Evolutionary conservation across 2,797 vertebrate species (phyloP), one percentile per base, ranked within the genome.

Genomic region (Amphiprion clarkii): DNA sequence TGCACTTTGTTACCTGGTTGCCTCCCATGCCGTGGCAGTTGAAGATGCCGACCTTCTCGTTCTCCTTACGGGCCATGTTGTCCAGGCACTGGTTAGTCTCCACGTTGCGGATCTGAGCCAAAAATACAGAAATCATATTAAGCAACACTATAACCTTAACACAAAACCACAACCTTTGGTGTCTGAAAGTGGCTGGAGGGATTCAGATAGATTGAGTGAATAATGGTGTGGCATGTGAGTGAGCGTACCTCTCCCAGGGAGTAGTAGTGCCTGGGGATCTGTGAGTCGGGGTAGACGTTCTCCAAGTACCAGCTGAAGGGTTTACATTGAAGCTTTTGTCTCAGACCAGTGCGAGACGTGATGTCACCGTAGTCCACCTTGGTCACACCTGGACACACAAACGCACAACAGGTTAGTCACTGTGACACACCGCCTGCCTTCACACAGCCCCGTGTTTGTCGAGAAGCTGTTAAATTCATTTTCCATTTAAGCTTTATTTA

Each of bases 1-100:
- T 36, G 3, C 59, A 54, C 0, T 40, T 13, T 1, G 3, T 64
- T 87, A 99, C 98, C 97, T 99, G 98, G 95, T 99, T 99, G 82
- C 98, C 98, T 88, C 98, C 98, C 98, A 99, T 99, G 91, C 98
- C 98, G n/a, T 99, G 98, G 85, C 98, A 99, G 93, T 99, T 99
- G 89, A 99, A 99, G 88, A 99, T 99, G 88, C 98, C 98, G 75
- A 99, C 98, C 94, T 99, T 99, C 91, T 99, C 98, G n/a, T 99
- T 99, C 90, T 99, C 98, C 88, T 99, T 99, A 82, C 98, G 97
- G 81, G 98, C 98, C 98, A 99, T 99, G 91, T 99, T 99, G 94
- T 99, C 98, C 91, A 99, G 93, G 91, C 98, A 99, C 76, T 99
- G 98, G 91, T 99, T 99, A 68, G 98, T 99, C 92, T 99, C 98